Conservation (phyloP, 2,888 invertebrate species). For the Caenorhabditis doughertyi region DNA sequence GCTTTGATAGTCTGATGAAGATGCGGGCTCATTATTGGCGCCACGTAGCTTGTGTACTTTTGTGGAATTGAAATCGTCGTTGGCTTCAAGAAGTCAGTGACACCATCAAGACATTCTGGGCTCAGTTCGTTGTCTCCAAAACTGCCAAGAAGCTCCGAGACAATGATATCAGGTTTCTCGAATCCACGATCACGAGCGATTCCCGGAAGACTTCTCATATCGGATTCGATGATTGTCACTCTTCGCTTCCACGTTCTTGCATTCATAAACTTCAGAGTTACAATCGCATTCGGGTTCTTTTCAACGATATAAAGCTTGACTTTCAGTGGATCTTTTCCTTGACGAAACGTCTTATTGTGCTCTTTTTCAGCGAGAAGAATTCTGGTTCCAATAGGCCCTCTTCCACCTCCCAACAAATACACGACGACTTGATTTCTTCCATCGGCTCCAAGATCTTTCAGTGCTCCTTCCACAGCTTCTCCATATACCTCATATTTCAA, state of each 20-base stretch:
- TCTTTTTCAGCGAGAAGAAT: slow-evolving; percentile 63
- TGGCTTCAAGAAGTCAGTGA: slow-evolving; percentile 84
- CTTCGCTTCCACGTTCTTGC: slow-evolving; percentile 73
- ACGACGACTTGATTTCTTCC: slow-evolving; percentile 84
- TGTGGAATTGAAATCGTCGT: slow-evolving; percentile 78
- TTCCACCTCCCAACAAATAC: slow-evolving; percentile 94
- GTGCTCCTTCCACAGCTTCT: slow-evolving; percentile 67
- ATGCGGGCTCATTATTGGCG: slow-evolving; percentile 94
- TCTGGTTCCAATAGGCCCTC: slow-evolving; percentile 89
- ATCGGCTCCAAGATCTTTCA: slow-evolving; percentile 67
- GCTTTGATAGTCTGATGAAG: slow-evolving; percentile 84
- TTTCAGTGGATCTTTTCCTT: slow-evolving; percentile 53
- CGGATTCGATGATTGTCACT: slow-evolving; percentile 84
- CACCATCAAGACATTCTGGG: slow-evolving; percentile 88
- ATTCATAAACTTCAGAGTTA: slow-evolving; percentile 80
- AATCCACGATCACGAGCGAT: slow-evolving; percentile 85
- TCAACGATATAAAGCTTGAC: slow-evolving; percentile 91
- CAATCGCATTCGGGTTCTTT: slow-evolving; percentile 96
- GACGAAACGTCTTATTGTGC: slow-evolving; percentile 62
- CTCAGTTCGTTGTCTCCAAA: slow-evolving; percentile 99
- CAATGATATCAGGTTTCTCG: slow-evolving; percentile 87
- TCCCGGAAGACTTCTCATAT: slow-evolving; percentile 84
- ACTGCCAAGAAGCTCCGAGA: slow-evolving; percentile 96
- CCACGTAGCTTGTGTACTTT: slow-evolving; percentile 74
- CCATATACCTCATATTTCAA: slow-evolving; percentile 88